A percentile compares a stretch with the other conserved stretches of the same genome.
phyloP scores from a whole-genome alignment of 2,113 vertebrate species.

The Nycticorax nycticorax region DNA sequence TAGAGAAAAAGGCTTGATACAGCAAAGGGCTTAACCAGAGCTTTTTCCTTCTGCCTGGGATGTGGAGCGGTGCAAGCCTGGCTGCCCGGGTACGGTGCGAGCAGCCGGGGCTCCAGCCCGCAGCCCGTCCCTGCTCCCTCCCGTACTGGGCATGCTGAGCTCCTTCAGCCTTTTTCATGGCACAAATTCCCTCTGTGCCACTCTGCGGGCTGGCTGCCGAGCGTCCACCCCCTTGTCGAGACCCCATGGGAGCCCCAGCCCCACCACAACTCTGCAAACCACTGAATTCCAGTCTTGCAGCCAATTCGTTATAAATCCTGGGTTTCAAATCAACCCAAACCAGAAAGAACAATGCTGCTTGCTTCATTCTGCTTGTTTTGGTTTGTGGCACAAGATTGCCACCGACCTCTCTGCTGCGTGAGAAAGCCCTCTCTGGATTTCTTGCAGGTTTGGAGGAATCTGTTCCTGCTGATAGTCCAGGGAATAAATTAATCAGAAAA shows the following conservation, averaged over 20 bases:
- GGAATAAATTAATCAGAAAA: neutral
- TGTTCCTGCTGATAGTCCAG: neutral
- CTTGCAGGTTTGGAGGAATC: neutral
- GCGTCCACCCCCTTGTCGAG: fast-evolving
- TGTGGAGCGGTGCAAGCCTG: neutral
- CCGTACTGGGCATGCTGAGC: neutral
- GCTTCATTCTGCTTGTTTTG: neutral
- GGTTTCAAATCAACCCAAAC: neutral
- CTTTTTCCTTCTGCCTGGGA: neutral
- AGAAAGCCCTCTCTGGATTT: neutral
- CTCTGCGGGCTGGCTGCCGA: neutral
- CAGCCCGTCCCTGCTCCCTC: neutral
- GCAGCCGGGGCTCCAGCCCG: neutral
- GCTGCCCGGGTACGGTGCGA: neutral
- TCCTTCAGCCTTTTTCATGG: neutral
- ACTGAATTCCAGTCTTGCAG: neutral
- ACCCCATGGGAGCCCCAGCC: fast-evolving
- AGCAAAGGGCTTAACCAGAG: neutral
- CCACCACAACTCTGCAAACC: neutral
- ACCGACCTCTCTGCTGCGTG: fast-evolving
- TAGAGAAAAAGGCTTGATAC: neutral
- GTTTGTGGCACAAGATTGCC: neutral
- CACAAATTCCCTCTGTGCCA: neutral
- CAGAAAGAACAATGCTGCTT: neutral
- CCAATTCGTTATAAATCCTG: neutral